Conservation (phyloP, 2,888 invertebrate species). For the Caenorhabditis wallacei region DNA sequence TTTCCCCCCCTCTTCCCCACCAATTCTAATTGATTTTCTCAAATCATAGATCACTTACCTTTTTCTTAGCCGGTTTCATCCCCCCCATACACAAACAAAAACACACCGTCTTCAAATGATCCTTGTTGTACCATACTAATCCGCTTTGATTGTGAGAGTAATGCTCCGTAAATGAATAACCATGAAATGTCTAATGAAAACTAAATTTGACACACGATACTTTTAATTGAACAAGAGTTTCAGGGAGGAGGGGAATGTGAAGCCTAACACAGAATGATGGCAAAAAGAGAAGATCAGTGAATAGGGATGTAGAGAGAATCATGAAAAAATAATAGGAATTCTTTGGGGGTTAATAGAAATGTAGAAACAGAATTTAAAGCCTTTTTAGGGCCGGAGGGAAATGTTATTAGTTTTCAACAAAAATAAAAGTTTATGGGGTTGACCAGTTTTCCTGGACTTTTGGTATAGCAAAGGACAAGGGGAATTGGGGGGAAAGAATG, state of each 20-base stretch:
- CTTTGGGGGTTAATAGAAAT: conserved; percentile 5
- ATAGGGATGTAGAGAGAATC: background rate
- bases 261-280: conserved; percentile 10
- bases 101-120: background rate
- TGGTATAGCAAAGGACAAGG: background rate
- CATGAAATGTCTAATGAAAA: conserved; percentile 4
- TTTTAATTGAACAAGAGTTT: conserved; percentile 28
- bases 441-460: too few relatives aligned
- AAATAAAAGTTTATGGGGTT: conserved; percentile 28
- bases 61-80: conserved; percentile 37
- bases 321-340: background rate
- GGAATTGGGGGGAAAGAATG: background rate
- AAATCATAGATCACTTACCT: conserved; percentile 55
- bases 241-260: background rate
- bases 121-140: conserved; percentile 41
- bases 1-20: conserved; percentile 13
- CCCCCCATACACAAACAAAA: too few relatives aligned
- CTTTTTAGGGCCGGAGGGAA: background rate
- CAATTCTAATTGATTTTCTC: conserved; percentile 29
- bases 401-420: conserved; percentile 36
- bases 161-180: conserved; percentile 30
- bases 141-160: conserved; percentile 12
- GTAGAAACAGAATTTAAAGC: conserved; percentile 20
- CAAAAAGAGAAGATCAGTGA: background rate
- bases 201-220: conserved; percentile 30